phyloP scores from a whole-genome alignment of 2,113 vertebrate species.

The Bubo blakistoni region DNA sequence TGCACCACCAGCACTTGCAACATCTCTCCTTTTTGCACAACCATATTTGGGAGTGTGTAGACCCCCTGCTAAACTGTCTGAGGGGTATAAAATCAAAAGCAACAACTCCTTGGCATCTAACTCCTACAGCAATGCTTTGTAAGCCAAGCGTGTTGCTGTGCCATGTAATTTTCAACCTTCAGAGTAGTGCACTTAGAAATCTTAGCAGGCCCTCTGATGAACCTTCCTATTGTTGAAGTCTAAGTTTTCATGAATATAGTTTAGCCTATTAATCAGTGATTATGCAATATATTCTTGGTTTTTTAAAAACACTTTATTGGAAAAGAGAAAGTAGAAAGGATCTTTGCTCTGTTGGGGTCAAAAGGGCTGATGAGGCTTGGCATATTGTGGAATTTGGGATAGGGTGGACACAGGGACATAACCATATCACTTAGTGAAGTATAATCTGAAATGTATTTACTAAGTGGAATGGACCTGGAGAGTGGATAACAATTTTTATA shows the following conservation, averaged over 20 bases:
- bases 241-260: neutral
- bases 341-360: neutral
- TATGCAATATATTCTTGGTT: neutral
- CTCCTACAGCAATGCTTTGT: neutral
- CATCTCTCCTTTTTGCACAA: neutral
- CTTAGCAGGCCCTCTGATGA: neutral
- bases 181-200: neutral
- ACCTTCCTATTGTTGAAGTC: neutral
- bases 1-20: neutral
- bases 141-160: neutral
- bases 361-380: neutral
- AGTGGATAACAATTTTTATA: neutral
- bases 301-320: neutral
- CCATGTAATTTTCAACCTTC: neutral
- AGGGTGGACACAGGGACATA: neutral
- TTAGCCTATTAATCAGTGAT: neutral
- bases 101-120: neutral
- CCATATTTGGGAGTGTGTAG: neutral
- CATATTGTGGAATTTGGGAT: neutral
- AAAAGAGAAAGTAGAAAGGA: neutral
- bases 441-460: neutral
- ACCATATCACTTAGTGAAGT: neutral
- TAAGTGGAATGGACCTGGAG: neutral
- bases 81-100: neutral
- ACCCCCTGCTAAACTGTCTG: accelerated